Conservation (phyloP, 2,888 invertebrate species). For the Seladonia tumulorum region DNA sequence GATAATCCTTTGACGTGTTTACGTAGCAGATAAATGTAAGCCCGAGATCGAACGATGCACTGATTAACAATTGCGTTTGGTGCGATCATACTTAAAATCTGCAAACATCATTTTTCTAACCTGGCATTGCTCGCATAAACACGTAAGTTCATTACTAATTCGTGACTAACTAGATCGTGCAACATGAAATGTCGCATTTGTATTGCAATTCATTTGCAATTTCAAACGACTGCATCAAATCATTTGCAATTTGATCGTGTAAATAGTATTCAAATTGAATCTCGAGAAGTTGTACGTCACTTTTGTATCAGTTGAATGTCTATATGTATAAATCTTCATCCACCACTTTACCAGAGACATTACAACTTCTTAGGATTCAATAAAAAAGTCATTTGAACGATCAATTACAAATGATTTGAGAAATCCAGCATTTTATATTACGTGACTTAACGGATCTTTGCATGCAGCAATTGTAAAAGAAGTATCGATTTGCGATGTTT, state of each 20-base stretch:
- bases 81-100: too few species aligned
- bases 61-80: background rate
- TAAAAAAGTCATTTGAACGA: too few species aligned
- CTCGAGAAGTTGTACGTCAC: background rate
- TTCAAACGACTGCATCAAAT: background rate
- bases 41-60: background rate
- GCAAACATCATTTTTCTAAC: background rate
- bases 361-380: too few species aligned
- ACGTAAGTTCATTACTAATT: background rate
- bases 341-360: background rate
- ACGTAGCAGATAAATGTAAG: background rate
- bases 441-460: background rate
- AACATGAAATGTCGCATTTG: background rate
- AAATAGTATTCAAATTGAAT: background rate
- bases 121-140: background rate
- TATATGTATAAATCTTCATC: background rate
- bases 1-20: background rate
- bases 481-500: background rate
- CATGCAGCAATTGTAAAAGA: background rate
- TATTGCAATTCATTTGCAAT: background rate
- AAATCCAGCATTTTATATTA: background rate
- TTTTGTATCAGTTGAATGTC: background rate
- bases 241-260: background rate
- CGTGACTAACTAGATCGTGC: background rate
- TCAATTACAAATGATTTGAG: background rate